Conservation (phyloP, 2,888 invertebrate species). For the Coenonympha glycerion region DNA sequence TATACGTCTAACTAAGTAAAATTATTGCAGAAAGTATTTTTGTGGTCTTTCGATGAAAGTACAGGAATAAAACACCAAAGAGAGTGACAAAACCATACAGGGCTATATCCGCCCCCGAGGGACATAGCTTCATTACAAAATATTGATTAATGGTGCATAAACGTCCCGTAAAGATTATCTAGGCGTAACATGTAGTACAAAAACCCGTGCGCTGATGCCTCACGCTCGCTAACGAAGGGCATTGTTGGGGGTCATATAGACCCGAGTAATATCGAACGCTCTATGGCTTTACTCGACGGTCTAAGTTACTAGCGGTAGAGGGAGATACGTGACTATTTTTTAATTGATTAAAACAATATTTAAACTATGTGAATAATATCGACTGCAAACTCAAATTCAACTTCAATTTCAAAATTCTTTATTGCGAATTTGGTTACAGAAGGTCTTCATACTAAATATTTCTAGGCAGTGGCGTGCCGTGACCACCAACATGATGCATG, state of each 20-base stretch:
- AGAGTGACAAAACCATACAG: neutral
- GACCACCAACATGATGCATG: no score
- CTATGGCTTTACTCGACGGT: conserved; percentile 33
- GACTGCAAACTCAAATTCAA: no score
- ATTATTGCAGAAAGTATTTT: no score
- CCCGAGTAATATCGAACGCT: conserved; percentile 54
- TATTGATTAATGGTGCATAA: conserved; percentile 43
- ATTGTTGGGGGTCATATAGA: conserved; percentile 55
- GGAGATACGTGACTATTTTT: neutral
- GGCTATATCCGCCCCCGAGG: neutral
- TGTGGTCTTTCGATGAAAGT: no score
- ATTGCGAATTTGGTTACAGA: no score
- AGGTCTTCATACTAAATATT: no score
- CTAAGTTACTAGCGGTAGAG: conserved; percentile 26
- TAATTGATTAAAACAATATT: no score
- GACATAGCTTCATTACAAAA: conserved; percentile 30
- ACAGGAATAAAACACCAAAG: neutral
- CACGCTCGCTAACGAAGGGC: conserved; percentile 61
- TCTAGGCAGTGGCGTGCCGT: no score
- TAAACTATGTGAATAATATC: no score
- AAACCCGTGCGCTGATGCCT: conserved; percentile 52
- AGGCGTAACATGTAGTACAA: conserved; percentile 42
- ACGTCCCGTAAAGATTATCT: conserved; percentile 42
- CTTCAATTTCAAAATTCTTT: no score
- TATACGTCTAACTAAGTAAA: no score